Evolutionary conservation across 1,140 invertebrate species (phyloP), one percentile per base, ranked within the genome.

Genomic region (Popillia japonica): DNA sequence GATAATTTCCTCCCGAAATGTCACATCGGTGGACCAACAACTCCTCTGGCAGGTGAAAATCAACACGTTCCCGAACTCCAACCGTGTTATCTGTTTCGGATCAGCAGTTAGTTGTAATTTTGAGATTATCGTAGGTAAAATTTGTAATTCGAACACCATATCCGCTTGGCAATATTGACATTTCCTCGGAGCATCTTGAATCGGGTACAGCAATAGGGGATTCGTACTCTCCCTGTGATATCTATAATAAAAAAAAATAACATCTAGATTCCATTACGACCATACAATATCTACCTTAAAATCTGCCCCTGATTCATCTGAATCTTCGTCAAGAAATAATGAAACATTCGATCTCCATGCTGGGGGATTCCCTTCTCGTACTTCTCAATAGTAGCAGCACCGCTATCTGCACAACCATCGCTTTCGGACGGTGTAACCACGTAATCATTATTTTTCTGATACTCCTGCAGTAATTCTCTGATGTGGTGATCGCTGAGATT

Each of bases 51-150:
- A 97, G 2, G 95, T 94, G 82, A 93, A 96, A 20, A 96, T 86
- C 40, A 95, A 86, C 8, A 95, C 92, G 40, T 94, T 95, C 8
- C 95, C 94, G 86, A 94, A 96, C 86, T 97, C 95, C 40, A 96
- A 88, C 10, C 90, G 87, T 2, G 87, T 82, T 22, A 83, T 83
- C 22, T 81, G 79, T 42, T 81, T 79, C 59, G 84, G 76, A 77
- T 91, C 90, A 27, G 83, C 87, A 4, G 87, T 88, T 17, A 95
- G 85, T 77, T 87, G 87, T 9, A 96, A 86, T 77, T 92, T 92
- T 41, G 93, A 91, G 75, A 96, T 92, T 6, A 96, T 88, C 10
- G 92, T 92, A 2, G 95, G 93, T 59, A 96, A 86, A 64, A 97
- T 86, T 88, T 97, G 95, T 4, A 96, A 84, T 86, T 97, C 95